These are phyloP conservation scores for Gastrophysa polygoni DNA, from an alignment of 2,888 invertebrate genomes.

Conservation along the genomic window DNA sequence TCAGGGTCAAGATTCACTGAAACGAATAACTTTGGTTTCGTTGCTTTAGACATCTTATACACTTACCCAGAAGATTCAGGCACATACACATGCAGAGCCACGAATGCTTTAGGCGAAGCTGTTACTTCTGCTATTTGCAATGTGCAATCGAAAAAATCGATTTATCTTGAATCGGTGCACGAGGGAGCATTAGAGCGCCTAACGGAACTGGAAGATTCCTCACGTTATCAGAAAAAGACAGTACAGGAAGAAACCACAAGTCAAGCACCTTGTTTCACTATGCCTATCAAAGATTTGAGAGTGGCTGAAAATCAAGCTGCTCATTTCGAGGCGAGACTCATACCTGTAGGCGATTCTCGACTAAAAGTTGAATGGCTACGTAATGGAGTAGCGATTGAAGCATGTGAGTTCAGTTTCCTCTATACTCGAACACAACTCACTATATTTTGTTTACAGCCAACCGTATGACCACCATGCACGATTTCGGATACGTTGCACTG, in stretches of 20 bases:
- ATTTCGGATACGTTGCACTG: slow-evolving; percentile 95
- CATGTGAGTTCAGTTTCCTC: slow-evolving; percentile 66
- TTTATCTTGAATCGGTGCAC: slow-evolving; percentile 86
- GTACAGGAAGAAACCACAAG: slow-evolving; percentile 79
- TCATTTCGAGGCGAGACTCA: slow-evolving; percentile 91
- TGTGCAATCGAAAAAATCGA: slow-evolving; percentile 82
- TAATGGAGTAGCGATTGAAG: slow-evolving; percentile 89
- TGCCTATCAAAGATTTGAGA: slow-evolving; percentile 85
- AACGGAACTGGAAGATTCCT: slow-evolving; percentile 80
- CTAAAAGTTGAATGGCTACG: slow-evolving; percentile 93
- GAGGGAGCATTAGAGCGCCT: slow-evolving; percentile 83
- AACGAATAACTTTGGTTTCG: slow-evolving; percentile 97
- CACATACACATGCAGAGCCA: slow-evolving; percentile 92
- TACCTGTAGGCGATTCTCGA: slow-evolving; percentile 92
- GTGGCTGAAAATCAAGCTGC: slow-evolving; percentile 91
- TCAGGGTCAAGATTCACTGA: slow-evolving; percentile 95
- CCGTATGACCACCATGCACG: slow-evolving; percentile 92
- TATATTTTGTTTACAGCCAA: slow-evolving; percentile 67
- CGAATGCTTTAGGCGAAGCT: slow-evolving; percentile 90
- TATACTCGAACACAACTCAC: not conserved
- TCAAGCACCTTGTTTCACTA: slow-evolving; percentile 91
- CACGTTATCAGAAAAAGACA: slow-evolving; percentile 74
- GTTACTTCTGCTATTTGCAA: slow-evolving; percentile 87
- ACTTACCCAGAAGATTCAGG: slow-evolving; percentile 97
- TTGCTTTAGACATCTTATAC: slow-evolving; percentile 94